phyloP scores from a whole-genome alignment of 1,140 invertebrate genomes.

The Pogonomyrmex barbatus region DNA sequence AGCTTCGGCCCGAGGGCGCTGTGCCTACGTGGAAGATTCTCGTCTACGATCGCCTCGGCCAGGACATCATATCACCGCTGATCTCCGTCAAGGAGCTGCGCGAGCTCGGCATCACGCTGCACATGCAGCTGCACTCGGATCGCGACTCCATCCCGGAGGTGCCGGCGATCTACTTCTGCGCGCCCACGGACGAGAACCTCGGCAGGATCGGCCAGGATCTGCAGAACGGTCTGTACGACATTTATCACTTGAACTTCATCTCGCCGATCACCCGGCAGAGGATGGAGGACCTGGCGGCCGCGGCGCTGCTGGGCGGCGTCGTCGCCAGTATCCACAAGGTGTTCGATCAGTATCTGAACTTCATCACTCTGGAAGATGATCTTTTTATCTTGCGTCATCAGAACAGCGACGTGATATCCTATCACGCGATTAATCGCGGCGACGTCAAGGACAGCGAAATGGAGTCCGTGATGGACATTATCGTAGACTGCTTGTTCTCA shows the following conservation, averaged over 20 bases:
- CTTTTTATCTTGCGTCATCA: slow-evolving; percentile 98
- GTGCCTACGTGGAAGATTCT: slow-evolving; percentile 98
- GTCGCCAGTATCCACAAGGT: slow-evolving; percentile 97
- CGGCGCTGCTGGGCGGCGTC: slow-evolving; percentile 95
- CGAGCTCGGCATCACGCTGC: slow-evolving; percentile 98
- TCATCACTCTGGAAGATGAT: slow-evolving; percentile 99
- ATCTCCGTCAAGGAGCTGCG: slow-evolving; percentile 98
- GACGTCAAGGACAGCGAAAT: slow-evolving; percentile 98
- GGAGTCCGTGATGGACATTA: slow-evolving; percentile 96
- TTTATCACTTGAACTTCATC: slow-evolving; percentile 99
- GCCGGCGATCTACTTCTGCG: slow-evolving; percentile 99
- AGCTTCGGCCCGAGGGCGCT: slow-evolving; percentile 90
- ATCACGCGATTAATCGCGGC: slow-evolving; percentile 98
- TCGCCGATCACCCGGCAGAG: slow-evolving; percentile 97
- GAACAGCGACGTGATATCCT: slow-evolving; percentile 95
- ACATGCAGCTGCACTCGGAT: slow-evolving; percentile 98
- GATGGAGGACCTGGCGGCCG: slow-evolving; percentile 97
- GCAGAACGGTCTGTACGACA: slow-evolving; percentile 96
- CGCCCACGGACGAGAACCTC: slow-evolving; percentile 98
- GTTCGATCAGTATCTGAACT: slow-evolving; percentile 99
- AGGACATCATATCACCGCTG: slow-evolving; percentile 99
- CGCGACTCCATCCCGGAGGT: slow-evolving; percentile 99
- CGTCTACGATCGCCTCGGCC: slow-evolving; percentile 97
- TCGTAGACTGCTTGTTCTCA: slow-evolving; percentile 98
- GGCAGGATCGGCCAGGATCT: slow-evolving; percentile 97